Percentiles rank a stretch among this genome's conserved stretches.
phyloP scores from a whole-genome alignment of 1,140 invertebrate genomes.

The Pseudomyrmex flavicornis region DNA sequence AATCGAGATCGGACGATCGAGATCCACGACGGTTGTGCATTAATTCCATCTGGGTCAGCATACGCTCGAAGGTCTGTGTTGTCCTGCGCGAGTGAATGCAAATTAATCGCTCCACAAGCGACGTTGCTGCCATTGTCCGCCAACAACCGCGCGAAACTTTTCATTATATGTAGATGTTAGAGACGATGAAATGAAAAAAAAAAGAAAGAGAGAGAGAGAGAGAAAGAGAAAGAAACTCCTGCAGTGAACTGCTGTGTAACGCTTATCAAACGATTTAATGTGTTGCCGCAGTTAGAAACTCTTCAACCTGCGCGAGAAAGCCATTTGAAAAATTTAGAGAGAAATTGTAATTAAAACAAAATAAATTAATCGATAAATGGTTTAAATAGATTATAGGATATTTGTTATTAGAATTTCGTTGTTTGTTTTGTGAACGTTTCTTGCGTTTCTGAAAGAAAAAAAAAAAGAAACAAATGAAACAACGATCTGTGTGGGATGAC shows the following conservation, averaged over 20 bases:
- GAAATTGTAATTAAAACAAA: too few relatives aligned
- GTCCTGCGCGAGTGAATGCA: conserved; percentile 43
- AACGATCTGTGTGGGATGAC: neutral
- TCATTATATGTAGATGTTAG: conserved; percentile 39
- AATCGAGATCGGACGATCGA: conserved; percentile 64
- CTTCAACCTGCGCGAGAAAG: too few relatives aligned
- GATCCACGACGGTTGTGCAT: conserved; percentile 48
- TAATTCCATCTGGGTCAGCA: conserved; percentile 57
- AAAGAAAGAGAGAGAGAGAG: too few relatives aligned
- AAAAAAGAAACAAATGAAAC: too few relatives aligned
- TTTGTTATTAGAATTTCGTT: too few relatives aligned
- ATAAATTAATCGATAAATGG: too few relatives aligned
- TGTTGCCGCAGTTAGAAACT: neutral
- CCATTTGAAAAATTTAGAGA: too few relatives aligned
- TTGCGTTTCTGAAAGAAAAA: too few relatives aligned
- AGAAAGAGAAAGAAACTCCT: too few relatives aligned
- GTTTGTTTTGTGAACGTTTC: too few relatives aligned
- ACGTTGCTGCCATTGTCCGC: conserved; percentile 31
- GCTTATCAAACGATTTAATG: neutral
- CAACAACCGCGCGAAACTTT: conserved; percentile 35
- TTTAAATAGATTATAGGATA: too few relatives aligned
- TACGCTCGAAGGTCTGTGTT: conserved; percentile 50
- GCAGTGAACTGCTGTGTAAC: neutral
- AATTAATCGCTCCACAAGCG: conserved; percentile 46
- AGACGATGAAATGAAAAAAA: conserved; percentile 16